These are phyloP conservation scores for Uromys caudimaculatus DNA, from an alignment of 2,797 vertebrate species.

Conservation along the genomic window DNA sequence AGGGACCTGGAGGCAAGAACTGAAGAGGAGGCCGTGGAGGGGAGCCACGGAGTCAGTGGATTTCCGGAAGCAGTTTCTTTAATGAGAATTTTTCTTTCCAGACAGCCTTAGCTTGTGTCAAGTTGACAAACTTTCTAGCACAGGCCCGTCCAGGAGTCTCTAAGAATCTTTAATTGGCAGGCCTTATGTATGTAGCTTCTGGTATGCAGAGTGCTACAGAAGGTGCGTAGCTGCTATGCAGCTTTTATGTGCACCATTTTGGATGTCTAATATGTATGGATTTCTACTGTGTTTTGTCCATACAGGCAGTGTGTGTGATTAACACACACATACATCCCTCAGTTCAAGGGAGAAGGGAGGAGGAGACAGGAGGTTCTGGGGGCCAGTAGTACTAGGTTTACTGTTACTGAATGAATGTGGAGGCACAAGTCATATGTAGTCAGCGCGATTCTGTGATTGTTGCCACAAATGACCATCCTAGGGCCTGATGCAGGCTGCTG, in stretches of 20 bases:
- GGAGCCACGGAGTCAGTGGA: background rate
- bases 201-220: background rate
- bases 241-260: background rate
- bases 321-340: background rate
- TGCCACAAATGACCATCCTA: background rate
- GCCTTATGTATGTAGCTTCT: rapidly evolving
- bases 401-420: background rate
- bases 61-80: background rate
- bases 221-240: background rate
- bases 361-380: background rate
- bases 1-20: background rate
- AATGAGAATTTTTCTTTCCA: too few species aligned
- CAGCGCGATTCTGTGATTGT: background rate
- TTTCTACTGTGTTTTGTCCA: background rate
- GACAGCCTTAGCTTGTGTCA: background rate
- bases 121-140: background rate
- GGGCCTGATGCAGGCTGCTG: background rate
- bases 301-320: background rate
- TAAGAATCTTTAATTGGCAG: background rate
- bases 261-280: background rate
- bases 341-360: background rate
- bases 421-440: too few species aligned
- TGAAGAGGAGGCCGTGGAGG: background rate
- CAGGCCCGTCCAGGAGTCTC: background rate
- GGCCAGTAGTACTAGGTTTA: background rate